phyloP scores from a whole-genome alignment of 2,113 vertebrate genomes.

The Ellobius talpinus region DNA sequence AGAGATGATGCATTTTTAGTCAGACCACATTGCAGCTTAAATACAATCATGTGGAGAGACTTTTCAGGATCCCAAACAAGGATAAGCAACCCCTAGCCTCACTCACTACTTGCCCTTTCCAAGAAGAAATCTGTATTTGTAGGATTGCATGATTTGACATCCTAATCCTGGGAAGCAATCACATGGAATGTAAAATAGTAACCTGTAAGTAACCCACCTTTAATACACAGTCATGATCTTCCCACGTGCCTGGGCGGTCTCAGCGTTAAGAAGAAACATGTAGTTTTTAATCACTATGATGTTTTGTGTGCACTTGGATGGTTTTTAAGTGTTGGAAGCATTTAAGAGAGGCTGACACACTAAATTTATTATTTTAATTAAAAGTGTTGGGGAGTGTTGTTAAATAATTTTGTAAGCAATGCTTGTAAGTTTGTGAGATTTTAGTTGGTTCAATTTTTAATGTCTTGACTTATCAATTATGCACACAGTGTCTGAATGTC shows the following conservation, averaged over 20 bases:
- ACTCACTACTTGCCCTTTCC: background rate
- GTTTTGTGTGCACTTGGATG: background rate
- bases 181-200: conserved; percentile 2
- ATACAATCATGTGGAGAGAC: background rate
- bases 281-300: background rate
- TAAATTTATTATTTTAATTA: conserved; percentile 64
- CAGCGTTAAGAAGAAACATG: background rate
- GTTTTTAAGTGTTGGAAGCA: conserved; percentile 14
- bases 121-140: background rate
- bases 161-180: background rate
- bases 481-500: conserved; percentile 46
- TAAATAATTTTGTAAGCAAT: conserved; percentile 57
- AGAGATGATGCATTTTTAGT: background rate
- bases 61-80: background rate
- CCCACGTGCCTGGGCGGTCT: background rate
- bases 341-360: conserved; percentile 29
- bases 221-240: background rate
- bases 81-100: background rate
- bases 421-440: conserved; percentile 44
- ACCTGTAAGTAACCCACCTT: background rate
- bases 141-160: background rate
- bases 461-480: conserved; percentile 56
- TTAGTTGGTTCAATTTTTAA: conserved; percentile 61
- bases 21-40: background rate
- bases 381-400: background rate